Evolutionary conservation across 2,888 invertebrate species (phyloP), one percentile per base, ranked within the genome.

Genomic region (Petrolisthes cinctipes): DNA sequence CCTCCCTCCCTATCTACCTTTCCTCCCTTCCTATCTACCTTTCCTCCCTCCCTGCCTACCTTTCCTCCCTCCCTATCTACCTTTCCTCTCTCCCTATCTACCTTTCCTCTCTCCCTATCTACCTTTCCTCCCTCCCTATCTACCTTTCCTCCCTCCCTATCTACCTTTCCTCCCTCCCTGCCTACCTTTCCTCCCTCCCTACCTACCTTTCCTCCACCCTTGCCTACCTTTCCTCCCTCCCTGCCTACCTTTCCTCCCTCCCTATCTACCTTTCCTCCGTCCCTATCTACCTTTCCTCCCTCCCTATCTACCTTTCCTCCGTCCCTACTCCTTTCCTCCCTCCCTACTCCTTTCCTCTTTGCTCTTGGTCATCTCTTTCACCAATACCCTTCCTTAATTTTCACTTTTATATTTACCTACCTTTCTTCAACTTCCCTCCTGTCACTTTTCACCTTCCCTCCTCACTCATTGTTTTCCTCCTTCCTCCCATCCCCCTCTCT

Each of bases 101-200:
- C 53, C 80, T 80, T n/a, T 6, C n/a, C 71, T 71, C 71, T 17
- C 71, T 71, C n/a, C 71, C 71, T 5, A 71, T 71, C n/a, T n/a
- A 71, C 71, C n/a, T n/a, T n/a, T 71, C n/a, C n/a, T n/a, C 61
- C 61, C n/a, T n/a, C n/a, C n/a, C n/a, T n/a, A n/a, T n/a, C n/a
- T 9, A 61, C 61, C 61, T 61, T 14, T 11, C n/a, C 71, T 71
- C 71, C 9, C 71, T 71, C n/a, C n/a, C 71, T 5, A 17, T 71
- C n/a, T n/a, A 71, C n/a, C n/a, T 5, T n/a, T 11, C n/a, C n/a
- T n/a, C n/a, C n/a, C 7, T 71, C n/a, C 7, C 7, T 17, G 9
- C 71, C n/a, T 5, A 11, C 71, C 5, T n/a, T 5, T 71, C 71
- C 9, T n/a, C 5, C 71, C n/a, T n/a, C 9, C n/a, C n/a, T 17